Conservation (phyloP, 2,888 invertebrate genomes). For the Dermolepida albohirtum region DNA sequence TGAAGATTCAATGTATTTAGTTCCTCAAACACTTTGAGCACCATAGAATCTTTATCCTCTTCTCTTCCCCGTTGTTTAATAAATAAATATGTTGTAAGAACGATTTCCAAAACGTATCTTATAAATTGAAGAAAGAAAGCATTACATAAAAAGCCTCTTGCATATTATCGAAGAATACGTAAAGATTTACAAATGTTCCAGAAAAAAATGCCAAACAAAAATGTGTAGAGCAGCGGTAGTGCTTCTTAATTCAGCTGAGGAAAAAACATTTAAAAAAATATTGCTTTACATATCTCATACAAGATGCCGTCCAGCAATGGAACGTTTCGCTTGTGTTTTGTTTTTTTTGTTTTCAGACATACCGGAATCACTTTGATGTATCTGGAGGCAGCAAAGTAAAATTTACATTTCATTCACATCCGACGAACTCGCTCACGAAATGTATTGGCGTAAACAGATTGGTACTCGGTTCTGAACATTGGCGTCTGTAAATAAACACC, state of each 20-base stretch:
- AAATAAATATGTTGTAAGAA: too few relatives aligned
- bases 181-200: too few relatives aligned
- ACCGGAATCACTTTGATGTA: constrained; percentile 17
- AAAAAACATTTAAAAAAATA: neutral
- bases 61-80: too few relatives aligned
- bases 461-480: neutral
- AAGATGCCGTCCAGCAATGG: neutral
- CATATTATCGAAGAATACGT: too few relatives aligned
- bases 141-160: too few relatives aligned
- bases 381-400: neutral
- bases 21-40: too few relatives aligned
- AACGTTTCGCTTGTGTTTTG: constrained; percentile 1
- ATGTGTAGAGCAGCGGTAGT: too few relatives aligned
- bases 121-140: too few relatives aligned
- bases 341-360: neutral
- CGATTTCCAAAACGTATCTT: too few relatives aligned
- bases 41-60: too few relatives aligned
- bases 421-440: neutral
- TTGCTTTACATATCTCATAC: neutral
- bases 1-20: too few relatives aligned
- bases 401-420: constrained; percentile 10
- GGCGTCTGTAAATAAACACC: neutral
- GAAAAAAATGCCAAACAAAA: too few relatives aligned
- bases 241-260: neutral
- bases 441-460: constrained; percentile 15